Base-by-base conservation (phyloP, 2,888 invertebrate species). In the Cryptocephalus moraei region DNA sequence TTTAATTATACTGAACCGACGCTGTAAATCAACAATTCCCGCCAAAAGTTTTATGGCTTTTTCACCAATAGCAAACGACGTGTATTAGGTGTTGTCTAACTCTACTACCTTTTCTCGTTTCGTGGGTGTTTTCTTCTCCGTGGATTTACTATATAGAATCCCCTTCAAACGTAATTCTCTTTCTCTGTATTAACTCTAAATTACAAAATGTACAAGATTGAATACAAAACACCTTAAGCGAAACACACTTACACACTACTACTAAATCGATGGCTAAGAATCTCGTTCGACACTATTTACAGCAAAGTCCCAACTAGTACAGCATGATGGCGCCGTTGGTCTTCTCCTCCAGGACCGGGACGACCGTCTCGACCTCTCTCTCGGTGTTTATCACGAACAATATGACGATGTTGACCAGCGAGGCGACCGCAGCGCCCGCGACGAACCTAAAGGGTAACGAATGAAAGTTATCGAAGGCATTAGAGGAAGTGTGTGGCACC, bases 241-340 rank as follows among this genome's bases (percentile, higher is more conserved):
- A 22, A 22, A 22, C 6, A 22, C 2, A 22, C 22, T 22, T 22
- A 22, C 22, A 22, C 22, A 22, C 22, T 22, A 22, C 6, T 22
- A 4, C 6, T 22, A 2, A 22, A 2, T 22, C 22, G 22, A 4
- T 22, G 22, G 22, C 22, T 22, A 22, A 22, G 22, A 22, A 22
- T 47, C 11, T 33, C 39, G 8, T 12, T 4, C 36, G 36, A 6
- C 36, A 36, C 12, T 51, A 54, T 54, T 46, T 49, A 51, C 51
- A 48, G 22, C 12, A 44, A 32, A 39, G 33, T 38, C n/a, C 36
- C 40, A 46, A 41, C 51, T 71, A 88, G 64, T 88, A 88, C 54
- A 88, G 72, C 86, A 90, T 87, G 62, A 91, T 90, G 62, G 88
- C 88, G 49, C 88, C 89, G 56, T 86, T 86, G 50, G 83, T 79